Conservation (phyloP, 2,113 vertebrate genomes). For the Paramormyrops kingsleyae region DNA sequence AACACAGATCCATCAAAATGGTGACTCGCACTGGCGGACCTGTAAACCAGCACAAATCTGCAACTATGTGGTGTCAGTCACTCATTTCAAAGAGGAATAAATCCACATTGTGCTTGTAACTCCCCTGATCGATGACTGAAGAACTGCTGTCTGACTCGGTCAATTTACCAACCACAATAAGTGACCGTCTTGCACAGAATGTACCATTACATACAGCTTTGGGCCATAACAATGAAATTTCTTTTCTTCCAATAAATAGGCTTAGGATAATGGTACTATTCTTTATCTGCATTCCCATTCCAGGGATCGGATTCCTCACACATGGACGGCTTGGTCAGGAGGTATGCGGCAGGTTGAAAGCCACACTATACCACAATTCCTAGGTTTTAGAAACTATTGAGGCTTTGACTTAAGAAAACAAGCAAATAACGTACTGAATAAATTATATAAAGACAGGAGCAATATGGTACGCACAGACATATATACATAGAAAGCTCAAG, state of each 20-base stretch:
- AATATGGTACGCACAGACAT: background rate
- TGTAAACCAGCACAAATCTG: background rate
- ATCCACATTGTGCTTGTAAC: background rate
- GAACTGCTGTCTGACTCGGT: background rate
- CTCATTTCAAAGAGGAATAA: background rate
- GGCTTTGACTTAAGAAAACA: background rate
- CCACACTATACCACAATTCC: background rate
- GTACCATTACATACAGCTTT: background rate
- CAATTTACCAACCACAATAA: background rate
- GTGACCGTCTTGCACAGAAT: background rate
- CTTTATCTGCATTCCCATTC: background rate
- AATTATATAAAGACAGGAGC: background rate
- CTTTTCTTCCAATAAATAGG: background rate
- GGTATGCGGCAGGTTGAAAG: slow-evolving; percentile 1
- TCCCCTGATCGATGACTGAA: background rate
- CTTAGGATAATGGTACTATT: background rate
- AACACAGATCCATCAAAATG: background rate
- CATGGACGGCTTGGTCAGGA: background rate
- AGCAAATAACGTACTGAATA: background rate
- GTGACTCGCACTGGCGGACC: background rate
- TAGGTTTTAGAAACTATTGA: background rate
- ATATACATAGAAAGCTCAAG: background rate
- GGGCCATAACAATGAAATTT: background rate
- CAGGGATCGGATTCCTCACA: background rate
- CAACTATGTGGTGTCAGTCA: background rate